These are phyloP conservation scores for Philotrypesis tridentata DNA, from an alignment of 1,140 invertebrate genomes.

Conservation along the genomic window DNA sequence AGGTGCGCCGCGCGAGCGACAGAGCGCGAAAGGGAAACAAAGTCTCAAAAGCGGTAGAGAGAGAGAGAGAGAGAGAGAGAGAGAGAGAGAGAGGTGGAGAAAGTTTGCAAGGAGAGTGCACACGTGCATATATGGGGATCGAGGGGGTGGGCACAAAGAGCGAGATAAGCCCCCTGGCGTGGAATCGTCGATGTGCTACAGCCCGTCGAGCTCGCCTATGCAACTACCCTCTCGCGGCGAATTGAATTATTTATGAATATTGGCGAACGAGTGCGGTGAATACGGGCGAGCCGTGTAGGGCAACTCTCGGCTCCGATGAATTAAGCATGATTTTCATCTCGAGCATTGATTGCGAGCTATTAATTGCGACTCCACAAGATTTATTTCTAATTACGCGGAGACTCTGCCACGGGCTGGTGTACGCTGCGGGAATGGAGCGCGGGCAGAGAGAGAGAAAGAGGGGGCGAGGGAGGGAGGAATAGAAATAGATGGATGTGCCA, in stretches of 20 bases:
- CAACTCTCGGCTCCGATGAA: no score
- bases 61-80: no score
- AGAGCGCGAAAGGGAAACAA: slow-evolving; percentile 8
- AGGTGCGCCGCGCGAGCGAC: not conserved
- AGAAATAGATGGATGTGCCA: not conserved
- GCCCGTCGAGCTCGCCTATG: not conserved
- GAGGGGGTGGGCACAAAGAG: not conserved
- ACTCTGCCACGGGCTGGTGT: not conserved
- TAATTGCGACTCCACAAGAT: not conserved
- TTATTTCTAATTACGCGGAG: not conserved
- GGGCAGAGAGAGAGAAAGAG: not conserved
- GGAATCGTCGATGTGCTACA: not conserved
- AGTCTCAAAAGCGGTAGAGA: not conserved
- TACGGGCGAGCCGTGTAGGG: no score
- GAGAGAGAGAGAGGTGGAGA: no score
- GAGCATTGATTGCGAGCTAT: not conserved
- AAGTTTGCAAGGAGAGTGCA: not conserved
- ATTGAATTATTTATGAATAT: not conserved
- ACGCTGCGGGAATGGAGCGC: no score
- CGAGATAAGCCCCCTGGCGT: not conserved
- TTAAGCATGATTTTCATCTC: not conserved
- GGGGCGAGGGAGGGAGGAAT: no score
- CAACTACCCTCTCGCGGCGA: not conserved
- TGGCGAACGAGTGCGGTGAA: no score
- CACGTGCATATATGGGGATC: not conserved